Evolutionary conservation across 1,140 invertebrate genomes (phyloP).

Genomic region (Stegodyphus dumicola): DNA sequence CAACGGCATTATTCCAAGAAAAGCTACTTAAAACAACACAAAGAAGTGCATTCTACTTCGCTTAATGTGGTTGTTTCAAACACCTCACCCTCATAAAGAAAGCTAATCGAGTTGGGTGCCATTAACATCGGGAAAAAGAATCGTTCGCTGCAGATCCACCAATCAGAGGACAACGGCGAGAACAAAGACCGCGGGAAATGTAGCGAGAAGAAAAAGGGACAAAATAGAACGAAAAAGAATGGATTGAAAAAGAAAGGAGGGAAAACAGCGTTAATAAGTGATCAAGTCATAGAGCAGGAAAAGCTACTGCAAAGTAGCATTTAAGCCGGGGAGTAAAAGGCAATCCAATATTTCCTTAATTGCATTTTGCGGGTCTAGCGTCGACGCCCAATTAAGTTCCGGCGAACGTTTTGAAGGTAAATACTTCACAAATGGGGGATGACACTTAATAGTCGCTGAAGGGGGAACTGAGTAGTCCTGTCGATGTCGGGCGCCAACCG

Average conservation of each 20-base stretch:
- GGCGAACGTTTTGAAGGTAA: slow-evolving; percentile 18
- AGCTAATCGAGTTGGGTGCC: slow-evolving; percentile 7
- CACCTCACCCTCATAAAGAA: slow-evolving; percentile 1
- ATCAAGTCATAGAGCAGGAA: slow-evolving; percentile 17
- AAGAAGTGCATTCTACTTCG: slow-evolving; percentile 12
- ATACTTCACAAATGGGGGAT: slow-evolving; percentile 48
- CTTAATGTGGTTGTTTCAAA: slow-evolving; percentile 44
- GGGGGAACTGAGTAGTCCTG: slow-evolving; percentile 8
- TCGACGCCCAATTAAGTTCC: slow-evolving; percentile 51
- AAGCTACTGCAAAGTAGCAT: slow-evolving; percentile 11
- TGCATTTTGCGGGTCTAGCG: slow-evolving; percentile 23
- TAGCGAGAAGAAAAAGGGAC: neutral
- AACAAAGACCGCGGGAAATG: neutral
- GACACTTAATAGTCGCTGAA: slow-evolving; percentile 39
- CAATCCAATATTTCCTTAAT: slow-evolving; percentile 54
- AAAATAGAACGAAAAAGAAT: neutral
- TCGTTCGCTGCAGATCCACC: neutral
- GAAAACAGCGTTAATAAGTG: slow-evolving; percentile 45
- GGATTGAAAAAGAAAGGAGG: neutral
- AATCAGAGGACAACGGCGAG: neutral
- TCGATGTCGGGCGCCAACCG: slow-evolving; percentile 15
- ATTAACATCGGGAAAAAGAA: slow-evolving; percentile 13
- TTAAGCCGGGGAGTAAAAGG: slow-evolving; percentile 18
- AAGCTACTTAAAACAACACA: slow-evolving; percentile 35
- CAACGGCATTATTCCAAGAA: neutral